Evolutionary conservation across 2,797 vertebrate genomes (phyloP), one percentile per base, ranked within the genome.

Genomic region (Hemibagrus guttatus): DNA sequence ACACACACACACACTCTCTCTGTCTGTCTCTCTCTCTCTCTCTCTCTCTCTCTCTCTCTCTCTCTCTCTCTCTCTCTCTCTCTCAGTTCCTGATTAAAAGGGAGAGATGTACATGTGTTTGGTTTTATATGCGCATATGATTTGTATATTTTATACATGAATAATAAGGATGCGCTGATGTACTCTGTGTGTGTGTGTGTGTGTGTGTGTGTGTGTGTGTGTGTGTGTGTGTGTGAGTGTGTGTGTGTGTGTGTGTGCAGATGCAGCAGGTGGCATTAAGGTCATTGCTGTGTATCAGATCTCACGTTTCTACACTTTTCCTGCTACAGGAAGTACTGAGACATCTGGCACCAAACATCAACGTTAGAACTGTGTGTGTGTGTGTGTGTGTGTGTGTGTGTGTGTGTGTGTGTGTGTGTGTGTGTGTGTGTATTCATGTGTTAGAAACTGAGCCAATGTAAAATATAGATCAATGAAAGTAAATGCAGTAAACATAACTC

Each of bases 401-500:
- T 56, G 54, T 56, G 13, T 16, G 13, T 56, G 54, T 56, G 13
- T 16, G 54, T 56, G 54, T 56, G 54, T 16, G 14, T 56, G 35
- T 39, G 35, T 39, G 35, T 39, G 35, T 49, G 46, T 49, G 46
- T 49, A 49, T 49, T 26, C 23, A 0, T 1, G 0, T 63, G n/a
- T 13, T 13, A 1, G 61, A n/a, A 4, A 26, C 23, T 63, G 59
- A n/a, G n/a, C 12, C 28, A 66, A 66, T 66, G 14, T 31, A 14
- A 66, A 66, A 66, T 31, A 66, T 14, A 14, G 64, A 66, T 28
- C 64, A 64, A 14, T 66, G 64, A 28, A 31, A 31, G 4, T n/a
- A 54, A 28, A 76, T 16, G n/a, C 49, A 76, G 49, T 28, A 76
- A 54, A 76, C 74, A 76, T 54, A 76, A 76, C 49, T 54, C 49